phyloP scores from a whole-genome alignment of 2,888 invertebrate genomes.

The Drosophila merina region DNA sequence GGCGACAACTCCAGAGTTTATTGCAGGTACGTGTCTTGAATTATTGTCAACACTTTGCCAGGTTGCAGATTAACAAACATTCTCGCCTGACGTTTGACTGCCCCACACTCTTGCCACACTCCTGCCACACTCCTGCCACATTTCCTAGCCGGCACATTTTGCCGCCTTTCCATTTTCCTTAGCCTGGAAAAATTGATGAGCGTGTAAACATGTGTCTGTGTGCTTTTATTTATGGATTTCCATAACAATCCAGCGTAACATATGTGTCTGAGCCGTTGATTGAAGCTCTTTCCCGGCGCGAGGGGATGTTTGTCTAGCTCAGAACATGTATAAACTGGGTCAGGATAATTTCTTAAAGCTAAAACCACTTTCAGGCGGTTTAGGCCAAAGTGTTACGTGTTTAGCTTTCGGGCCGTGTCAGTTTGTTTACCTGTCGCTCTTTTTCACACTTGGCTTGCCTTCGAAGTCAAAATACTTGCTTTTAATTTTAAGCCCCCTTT shows the following conservation, averaged over 20 bases:
- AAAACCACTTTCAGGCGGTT: constrained; percentile 23
- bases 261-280: constrained; percentile 71
- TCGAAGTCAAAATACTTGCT: no score
- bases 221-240: constrained; percentile 77
- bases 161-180: constrained; percentile 4
- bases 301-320: constrained; percentile 12
- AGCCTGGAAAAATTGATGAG: constrained; percentile 68
- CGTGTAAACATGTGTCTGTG: constrained; percentile 75
- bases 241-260: constrained; percentile 72
- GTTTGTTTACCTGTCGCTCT: constrained; percentile 22
- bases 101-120: constrained; percentile 8
- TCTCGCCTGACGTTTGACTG: constrained; percentile 68
- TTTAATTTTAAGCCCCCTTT: not conserved
- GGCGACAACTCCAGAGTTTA: constrained; percentile 52
- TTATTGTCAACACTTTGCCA: constrained; percentile 67
- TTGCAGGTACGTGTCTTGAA: constrained; percentile 74
- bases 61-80: constrained; percentile 72
- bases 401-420: not conserved
- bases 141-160: not conserved
- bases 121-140: not conserved
- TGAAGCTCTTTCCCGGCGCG: constrained; percentile 51
- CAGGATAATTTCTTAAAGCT: constrained; percentile 30
- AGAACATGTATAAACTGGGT: constrained; percentile 32
- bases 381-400: constrained; percentile 17
- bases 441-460: not conserved